Evolutionary conservation across 2,797 vertebrate species (phyloP), one percentile per base, ranked within the genome.

Genomic region (Phrynocephalus forsythii): DNA sequence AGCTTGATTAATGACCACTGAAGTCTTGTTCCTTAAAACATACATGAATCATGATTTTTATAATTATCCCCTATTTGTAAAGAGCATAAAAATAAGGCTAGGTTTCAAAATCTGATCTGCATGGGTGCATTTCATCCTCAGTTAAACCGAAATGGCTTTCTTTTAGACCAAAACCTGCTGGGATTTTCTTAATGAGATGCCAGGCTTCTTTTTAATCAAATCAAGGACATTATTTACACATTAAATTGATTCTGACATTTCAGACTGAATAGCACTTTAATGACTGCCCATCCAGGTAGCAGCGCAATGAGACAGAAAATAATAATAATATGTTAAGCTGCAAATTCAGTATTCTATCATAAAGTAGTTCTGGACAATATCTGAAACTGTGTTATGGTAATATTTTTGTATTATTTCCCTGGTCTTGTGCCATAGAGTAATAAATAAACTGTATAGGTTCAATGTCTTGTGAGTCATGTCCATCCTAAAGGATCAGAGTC

Each of bases 1-100:
- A 87, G 67, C 88, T 91, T 90, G 90, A 94, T 94, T 93, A 94
- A 92, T 92, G 95, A 91, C 87, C 0, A 1, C 67, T 88, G 6
- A 83, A 80, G 1, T 28, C 16, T 33, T 33, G 30, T 48, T 73
- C 26, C 26, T 66, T 79, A 72, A 84, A 72, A 33, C 66, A 73
- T 26, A 22, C 30, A 48, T 26, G 3, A 48, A 9, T 22, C 50
- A 24, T 11, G 7, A 13, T 3, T 71, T 80, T 84, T 15, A 26
- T 84, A 26, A 28, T 50, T 66, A 28, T 44, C 38, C 26, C 13
- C n/a, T 72, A 63, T 63, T 73, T 15, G 38, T 28, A 73, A 73
- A 18, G 18, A 10, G 22, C 76, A 33, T 68, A 30, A 15, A 73
- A 67, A 79, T 73, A 30, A 18, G 48, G 50, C 24, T 30, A 66